Percentiles rank a stretch among this genome's conserved stretches.
These are phyloP conservation scores for Crotalus horridus DNA, from an alignment of 2,113 vertebrate genomes.

Conservation along the genomic window DNA sequence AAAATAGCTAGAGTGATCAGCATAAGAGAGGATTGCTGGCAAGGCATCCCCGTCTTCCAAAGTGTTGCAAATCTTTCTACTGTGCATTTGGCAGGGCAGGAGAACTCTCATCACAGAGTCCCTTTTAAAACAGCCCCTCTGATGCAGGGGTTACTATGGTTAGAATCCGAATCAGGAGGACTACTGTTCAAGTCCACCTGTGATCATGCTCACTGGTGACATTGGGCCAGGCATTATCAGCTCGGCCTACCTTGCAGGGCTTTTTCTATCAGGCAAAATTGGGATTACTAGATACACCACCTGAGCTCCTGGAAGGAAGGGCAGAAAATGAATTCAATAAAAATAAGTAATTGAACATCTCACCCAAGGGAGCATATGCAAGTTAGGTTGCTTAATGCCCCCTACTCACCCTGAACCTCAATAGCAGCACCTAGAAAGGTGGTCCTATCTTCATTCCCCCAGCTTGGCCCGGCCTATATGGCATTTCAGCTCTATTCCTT, in stretches of 20 bases:
- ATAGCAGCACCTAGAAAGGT: neutral
- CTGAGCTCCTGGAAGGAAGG: neutral
- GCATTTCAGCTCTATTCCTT: constrained; percentile 17
- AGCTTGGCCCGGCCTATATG: neutral
- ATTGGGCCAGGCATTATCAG: neutral
- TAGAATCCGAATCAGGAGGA: neutral
- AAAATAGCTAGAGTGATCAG: neutral
- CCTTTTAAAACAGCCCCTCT: neutral
- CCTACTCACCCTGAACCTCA: neutral
- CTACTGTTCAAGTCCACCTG: neutral
- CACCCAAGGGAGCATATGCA: neutral
- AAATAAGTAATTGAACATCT: neutral
- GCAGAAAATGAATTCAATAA: neutral
- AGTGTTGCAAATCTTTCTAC: neutral
- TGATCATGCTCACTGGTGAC: neutral
- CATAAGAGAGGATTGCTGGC: neutral
- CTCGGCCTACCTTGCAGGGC: neutral
- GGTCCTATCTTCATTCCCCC: no score
- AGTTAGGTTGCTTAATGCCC: neutral
- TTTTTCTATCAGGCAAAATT: neutral
- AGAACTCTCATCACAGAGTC: neutral
- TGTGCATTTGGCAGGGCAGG: neutral
- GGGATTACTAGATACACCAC: neutral
- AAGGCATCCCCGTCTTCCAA: neutral
- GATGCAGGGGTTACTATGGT: neutral